These are phyloP conservation scores for Vanessa tameamea DNA, from an alignment of 1,140 invertebrate genomes.

Conservation along the genomic window DNA sequence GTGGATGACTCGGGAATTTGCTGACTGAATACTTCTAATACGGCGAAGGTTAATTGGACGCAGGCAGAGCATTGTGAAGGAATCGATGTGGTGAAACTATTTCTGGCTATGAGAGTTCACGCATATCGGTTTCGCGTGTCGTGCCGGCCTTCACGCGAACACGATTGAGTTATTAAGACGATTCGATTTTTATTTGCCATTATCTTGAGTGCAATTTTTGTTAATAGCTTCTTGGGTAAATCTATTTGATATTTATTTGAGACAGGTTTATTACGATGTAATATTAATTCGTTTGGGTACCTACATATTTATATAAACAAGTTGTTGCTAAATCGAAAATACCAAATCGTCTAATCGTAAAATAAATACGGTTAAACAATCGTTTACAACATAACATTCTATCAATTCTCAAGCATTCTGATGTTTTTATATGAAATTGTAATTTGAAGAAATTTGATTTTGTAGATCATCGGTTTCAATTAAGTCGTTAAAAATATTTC, in stretches of 20 bases:
- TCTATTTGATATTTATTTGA: constrained; percentile 5
- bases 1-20: constrained; percentile 60
- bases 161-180: constrained; percentile 13
- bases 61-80: constrained; percentile 67
- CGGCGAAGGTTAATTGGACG: constrained; percentile 73
- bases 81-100: constrained; percentile 48
- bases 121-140: constrained; percentile 19
- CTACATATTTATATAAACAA: no score
- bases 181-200: neutral
- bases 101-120: constrained; percentile 21
- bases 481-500: no score
- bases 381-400: no score
- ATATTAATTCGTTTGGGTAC: neutral
- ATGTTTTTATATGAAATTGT: no score
- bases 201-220: neutral
- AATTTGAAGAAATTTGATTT: no score
- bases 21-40: constrained; percentile 59
- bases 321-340: no score
- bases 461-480: no score
- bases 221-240: neutral
- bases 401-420: no score
- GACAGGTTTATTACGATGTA: neutral
- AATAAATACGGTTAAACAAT: no score
- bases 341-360: no score
- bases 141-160: constrained; percentile 5